Evolutionary conservation across 2,888 invertebrate species (phyloP).

Genomic region (Cyclophora albipunctata): DNA sequence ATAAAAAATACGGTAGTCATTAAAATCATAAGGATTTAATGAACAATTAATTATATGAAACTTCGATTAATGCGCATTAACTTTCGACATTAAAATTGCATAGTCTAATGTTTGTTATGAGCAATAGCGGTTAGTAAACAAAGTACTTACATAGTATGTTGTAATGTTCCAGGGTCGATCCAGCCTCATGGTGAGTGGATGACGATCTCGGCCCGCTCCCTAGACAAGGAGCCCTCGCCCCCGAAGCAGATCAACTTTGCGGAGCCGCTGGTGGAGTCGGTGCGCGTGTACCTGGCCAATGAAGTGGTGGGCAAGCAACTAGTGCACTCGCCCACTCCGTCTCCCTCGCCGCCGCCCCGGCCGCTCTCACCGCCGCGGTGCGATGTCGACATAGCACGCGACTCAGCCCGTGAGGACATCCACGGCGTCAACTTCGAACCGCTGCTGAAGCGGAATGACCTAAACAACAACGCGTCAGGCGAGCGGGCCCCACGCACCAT

Average conservation of each 20-base stretch:
- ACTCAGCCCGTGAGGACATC: conserved; percentile 61
- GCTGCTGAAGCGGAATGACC: conserved; percentile 65
- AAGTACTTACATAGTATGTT: neutral
- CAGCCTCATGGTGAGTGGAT: conserved; percentile 71
- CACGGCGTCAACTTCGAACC: conserved; percentile 65
- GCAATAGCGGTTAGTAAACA: no score
- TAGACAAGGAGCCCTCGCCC: conserved; percentile 57
- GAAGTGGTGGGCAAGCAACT: conserved; percentile 58
- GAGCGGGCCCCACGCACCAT: conserved; percentile 35
- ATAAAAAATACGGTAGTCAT: no score
- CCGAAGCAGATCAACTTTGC: conserved; percentile 58
- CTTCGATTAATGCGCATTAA: no score
- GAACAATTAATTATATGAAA: no score
- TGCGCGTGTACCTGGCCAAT: conserved; percentile 63
- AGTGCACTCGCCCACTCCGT: conserved; percentile 35
- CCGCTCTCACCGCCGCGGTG: conserved; percentile 27
- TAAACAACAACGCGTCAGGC: conserved; percentile 67
- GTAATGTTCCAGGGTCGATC: conserved; percentile 59
- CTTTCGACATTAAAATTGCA: no score
- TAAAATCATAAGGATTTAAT: no score
- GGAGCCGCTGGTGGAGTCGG: conserved; percentile 67
- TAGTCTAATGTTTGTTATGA: no score
- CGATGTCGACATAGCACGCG: conserved; percentile 61
- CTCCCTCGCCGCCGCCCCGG: conserved; percentile 21
- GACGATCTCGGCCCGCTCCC: conserved; percentile 66